phyloP scores from a whole-genome alignment of 2,888 invertebrate species.

The Metopia argyrocephala region DNA sequence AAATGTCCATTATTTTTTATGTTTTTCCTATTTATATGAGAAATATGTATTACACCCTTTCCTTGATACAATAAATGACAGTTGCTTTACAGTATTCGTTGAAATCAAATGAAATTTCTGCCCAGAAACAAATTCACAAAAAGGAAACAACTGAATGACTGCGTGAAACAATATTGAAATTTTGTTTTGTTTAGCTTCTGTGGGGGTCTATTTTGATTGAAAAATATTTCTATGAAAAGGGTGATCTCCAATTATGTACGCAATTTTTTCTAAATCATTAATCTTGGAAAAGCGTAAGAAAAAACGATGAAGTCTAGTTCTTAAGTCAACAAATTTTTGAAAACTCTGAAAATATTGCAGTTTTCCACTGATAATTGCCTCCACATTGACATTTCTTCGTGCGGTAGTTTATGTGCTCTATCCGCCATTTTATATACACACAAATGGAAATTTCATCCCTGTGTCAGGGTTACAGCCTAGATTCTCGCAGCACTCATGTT shows the following conservation, averaged over 20 bases:
- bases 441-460: too few species aligned
- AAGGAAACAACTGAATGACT: conserved; percentile 15
- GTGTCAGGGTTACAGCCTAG: too few species aligned
- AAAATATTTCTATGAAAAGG: conserved; percentile 24
- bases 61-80: conserved; percentile 1
- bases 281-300: too few species aligned
- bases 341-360: too few species aligned
- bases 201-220: conserved; percentile 40
- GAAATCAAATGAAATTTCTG: not conserved
- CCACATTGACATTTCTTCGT: too few species aligned
- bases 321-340: too few species aligned
- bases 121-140: conserved; percentile 9
- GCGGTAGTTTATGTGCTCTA: too few species aligned
- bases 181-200: conserved; percentile 24
- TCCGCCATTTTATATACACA: too few species aligned
- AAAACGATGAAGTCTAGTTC: too few species aligned
- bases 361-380: too few species aligned
- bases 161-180: conserved; percentile 37
- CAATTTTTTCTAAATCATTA: too few species aligned
- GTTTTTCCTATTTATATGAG: conserved; percentile 38
- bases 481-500: too few species aligned
- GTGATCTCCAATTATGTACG: not conserved
- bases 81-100: conserved; percentile 32
- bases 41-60: conserved; percentile 12
- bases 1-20: conserved; percentile 26